Base-by-base conservation (phyloP, 2,888 invertebrate genomes). In the Oligia latruncula region DNA sequence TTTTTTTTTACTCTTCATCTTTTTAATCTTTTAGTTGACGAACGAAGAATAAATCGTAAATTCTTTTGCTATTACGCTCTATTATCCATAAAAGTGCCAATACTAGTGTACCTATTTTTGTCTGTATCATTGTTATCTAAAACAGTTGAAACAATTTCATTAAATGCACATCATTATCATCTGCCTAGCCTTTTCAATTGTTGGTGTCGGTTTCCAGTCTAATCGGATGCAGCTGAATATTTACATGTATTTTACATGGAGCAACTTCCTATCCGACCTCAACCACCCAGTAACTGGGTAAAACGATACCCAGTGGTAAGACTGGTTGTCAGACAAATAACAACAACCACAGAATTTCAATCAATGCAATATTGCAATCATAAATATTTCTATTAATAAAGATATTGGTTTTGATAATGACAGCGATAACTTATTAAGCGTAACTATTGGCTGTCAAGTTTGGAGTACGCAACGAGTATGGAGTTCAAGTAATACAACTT, bases 401-500 rank as follows among this genome's bases (percentile, higher is more conserved):
- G 0, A 9, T 62, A n/a, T 64, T 35, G 2, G 20, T n/a, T 40
- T 46, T 76, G 23, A 15, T 58, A 43, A 15, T 66, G 9, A 35
- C 73, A 68, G 15, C 43, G 43, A 74, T 64, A 80, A 43, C 43
- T 17, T 13, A 52, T 43, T 13, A 64, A 71, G 23, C 40, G 13
- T 71, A n/a, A 46, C 17, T n/a, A 13, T 60, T 46, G 29, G 3
- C 15, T 70, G 29, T 23, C 65, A 35, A 58, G 66, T 72, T 74
- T 62, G 3, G n/a, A n/a, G n/a, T n/a, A n/a, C n/a, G 62, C 8
- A 70, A 76, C 71, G 6, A 58, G 15, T 67, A 72, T 74, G 35
- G 49, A 70, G 13, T 62, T 49, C 17, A 67, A 71, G 62, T 74
- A 67, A 64, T 64, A 40, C 64, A 64, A 71, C 71, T 78, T 46